phyloP scores from a whole-genome alignment of 2,888 invertebrate genomes.

The Nysson spinosus region DNA sequence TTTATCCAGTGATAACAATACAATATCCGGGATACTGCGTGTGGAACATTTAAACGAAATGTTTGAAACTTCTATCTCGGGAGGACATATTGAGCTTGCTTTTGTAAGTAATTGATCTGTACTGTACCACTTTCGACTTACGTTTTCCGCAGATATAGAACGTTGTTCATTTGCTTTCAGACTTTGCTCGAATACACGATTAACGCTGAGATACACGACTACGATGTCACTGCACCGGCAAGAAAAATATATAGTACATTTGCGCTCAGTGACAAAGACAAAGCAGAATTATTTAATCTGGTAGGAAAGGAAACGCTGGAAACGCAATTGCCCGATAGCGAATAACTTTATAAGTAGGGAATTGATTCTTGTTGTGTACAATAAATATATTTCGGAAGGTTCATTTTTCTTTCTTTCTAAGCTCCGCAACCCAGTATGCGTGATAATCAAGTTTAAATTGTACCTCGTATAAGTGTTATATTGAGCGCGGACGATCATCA shows the following conservation, averaged over 20 bases:
- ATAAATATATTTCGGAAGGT: neutral
- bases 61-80: constrained; percentile 79
- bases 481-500: constrained; percentile 1
- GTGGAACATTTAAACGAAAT: constrained; percentile 79
- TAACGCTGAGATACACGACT: constrained; percentile 78
- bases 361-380: constrained; percentile 2
- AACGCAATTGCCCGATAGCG: no score
- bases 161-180: constrained; percentile 77
- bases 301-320: constrained; percentile 76
- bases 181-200: constrained; percentile 80
- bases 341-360: no score
- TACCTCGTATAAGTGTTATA: no score
- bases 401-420: neutral
- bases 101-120: constrained; percentile 78
- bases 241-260: constrained; percentile 72
- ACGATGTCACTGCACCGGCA: no score
- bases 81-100: constrained; percentile 79
- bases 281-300: constrained; percentile 78
- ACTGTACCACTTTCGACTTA: no score
- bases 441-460: no score
- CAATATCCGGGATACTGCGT: constrained; percentile 79
- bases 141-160: no score
- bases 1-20: constrained; percentile 64
- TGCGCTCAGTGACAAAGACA: constrained; percentile 78
- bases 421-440: no score